Evolutionary conservation across 2,113 vertebrate genomes (phyloP).

Genomic region (Orthochromis indermauri): DNA sequence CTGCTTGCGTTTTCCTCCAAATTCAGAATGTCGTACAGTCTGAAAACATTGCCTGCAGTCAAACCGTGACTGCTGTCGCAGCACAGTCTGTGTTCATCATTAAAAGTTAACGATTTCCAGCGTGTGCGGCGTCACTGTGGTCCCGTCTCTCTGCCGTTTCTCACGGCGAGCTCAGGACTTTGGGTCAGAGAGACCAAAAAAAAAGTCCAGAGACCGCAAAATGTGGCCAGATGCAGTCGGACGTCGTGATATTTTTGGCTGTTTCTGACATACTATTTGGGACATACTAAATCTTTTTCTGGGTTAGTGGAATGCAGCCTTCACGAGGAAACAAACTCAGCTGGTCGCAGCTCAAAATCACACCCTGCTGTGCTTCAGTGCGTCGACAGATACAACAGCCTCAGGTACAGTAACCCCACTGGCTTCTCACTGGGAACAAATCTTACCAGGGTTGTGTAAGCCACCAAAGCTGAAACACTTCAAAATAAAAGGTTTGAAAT

Average conservation of each 20-base stretch:
- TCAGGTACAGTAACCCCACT: background rate
- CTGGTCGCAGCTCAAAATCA: background rate
- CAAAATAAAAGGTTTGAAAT: background rate
- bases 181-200: background rate
- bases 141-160: background rate
- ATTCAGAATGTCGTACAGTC: background rate
- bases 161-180: background rate
- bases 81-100: background rate
- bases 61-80: background rate
- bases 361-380: background rate
- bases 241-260: background rate
- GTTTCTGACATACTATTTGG: background rate
- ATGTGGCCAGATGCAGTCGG: background rate
- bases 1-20: background rate
- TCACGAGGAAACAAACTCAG: background rate
- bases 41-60: background rate
- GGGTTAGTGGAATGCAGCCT: background rate
- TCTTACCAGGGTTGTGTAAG: background rate
- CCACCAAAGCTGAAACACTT: background rate
- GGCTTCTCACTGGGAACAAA: background rate
- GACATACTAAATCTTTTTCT: background rate
- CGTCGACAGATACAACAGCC: background rate
- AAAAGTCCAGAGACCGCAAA: background rate
- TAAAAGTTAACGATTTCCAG: background rate
- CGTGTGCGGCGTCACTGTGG: rapidly evolving